Conservation (phyloP, 23 tunicate genomes). For the Aplidium turbinatum region DNA sequence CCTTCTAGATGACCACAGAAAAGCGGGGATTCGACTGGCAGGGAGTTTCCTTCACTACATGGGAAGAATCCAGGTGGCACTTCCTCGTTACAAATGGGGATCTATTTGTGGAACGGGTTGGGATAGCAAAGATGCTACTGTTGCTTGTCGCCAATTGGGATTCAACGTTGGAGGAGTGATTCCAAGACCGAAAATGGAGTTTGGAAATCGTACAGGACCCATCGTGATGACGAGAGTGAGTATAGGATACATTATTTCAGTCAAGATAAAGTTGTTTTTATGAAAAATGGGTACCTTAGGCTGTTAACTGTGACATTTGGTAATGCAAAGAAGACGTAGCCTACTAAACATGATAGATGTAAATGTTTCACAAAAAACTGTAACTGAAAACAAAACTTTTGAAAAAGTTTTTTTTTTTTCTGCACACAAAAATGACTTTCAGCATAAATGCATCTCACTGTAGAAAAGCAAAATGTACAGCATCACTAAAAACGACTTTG, state of each 20-base stretch:
- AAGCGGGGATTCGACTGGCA: slow-evolving; percentile 52
- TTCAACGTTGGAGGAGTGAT: slow-evolving; percentile 69
- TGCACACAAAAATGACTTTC: too few species aligned
- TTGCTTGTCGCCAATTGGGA: slow-evolving; percentile 91
- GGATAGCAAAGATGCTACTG: slow-evolving; percentile 76
- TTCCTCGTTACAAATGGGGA: slow-evolving; percentile 76
- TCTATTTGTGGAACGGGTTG: slow-evolving; percentile 82
- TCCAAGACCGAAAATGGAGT: slow-evolving; percentile 52
- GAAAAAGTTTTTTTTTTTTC: too few species aligned
- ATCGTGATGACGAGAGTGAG: slow-evolving; percentile 54
- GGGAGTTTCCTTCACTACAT: slow-evolving; percentile 69
- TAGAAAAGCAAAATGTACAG: too few species aligned
- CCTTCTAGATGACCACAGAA: too few species aligned
- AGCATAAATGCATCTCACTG: too few species aligned
- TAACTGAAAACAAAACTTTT: not conserved
- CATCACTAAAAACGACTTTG: too few species aligned
- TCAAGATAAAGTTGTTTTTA: not conserved
- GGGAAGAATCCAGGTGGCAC: slow-evolving; percentile 86
- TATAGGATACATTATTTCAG: not conserved
- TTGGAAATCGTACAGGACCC: slow-evolving; percentile 60
- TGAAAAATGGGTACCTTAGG: too few species aligned
- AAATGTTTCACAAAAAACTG: too few species aligned
- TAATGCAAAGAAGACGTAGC: too few species aligned
- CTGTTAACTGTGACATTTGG: too few species aligned
- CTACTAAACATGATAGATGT: too few species aligned